A percentile compares a stretch with the other conserved stretches of the same genome.
Evolutionary conservation across 2,797 vertebrate genomes (phyloP).

Genomic region (Fundulus diaphanus): DNA sequence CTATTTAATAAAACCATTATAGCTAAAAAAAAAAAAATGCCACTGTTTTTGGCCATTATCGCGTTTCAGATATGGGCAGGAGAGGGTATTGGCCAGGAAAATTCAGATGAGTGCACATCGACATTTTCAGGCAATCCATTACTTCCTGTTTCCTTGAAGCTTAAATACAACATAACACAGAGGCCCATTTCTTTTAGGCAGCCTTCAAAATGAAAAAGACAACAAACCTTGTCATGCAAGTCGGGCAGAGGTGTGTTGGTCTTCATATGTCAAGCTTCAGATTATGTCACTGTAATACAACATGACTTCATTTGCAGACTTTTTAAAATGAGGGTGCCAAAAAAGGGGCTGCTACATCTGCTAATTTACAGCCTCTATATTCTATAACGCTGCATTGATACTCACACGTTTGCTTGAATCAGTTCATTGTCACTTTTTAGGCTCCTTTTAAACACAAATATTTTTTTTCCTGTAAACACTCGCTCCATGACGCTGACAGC

Average conservation of each 20-base stretch:
- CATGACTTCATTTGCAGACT: background rate
- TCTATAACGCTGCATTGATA: background rate
- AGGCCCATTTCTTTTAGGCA: background rate
- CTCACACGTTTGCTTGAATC: background rate
- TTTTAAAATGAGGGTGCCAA: background rate
- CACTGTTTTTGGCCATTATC: background rate
- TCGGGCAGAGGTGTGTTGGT: background rate
- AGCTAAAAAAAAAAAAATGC: background rate
- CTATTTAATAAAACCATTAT: no score
- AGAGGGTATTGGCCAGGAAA: background rate
- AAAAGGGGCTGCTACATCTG: background rate
- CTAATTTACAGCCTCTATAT: background rate
- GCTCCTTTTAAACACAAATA: background rate
- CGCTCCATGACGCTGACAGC: background rate
- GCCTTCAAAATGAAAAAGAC: background rate
- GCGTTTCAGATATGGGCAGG: background rate
- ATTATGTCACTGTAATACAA: no score
- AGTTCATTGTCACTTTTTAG: background rate
- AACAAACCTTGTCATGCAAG: background rate
- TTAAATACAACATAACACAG: no score
- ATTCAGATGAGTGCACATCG: background rate
- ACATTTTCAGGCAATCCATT: background rate
- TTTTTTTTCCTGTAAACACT: background rate
- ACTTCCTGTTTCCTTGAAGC: background rate
- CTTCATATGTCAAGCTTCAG: background rate